Percentiles rank a stretch among this genome's conserved stretches.
Evolutionary conservation across 2,113 vertebrate genomes (phyloP).

Genomic region (Halichoeres trimaculatus): DNA sequence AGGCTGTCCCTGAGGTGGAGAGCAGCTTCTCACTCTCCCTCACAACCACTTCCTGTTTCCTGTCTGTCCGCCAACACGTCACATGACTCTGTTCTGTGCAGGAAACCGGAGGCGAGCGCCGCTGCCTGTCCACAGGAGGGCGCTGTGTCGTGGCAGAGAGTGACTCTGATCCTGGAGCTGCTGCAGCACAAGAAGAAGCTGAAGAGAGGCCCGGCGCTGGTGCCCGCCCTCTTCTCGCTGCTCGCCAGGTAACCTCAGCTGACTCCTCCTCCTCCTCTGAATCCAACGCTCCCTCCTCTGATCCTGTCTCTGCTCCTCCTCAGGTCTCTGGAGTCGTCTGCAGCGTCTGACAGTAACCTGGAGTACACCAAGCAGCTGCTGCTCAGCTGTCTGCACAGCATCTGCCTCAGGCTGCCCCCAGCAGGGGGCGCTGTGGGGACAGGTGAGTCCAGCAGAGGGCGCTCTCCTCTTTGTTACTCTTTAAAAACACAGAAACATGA

Average conservation of each 20-base stretch:
- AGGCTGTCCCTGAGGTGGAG: conserved; percentile 86
- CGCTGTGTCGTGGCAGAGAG: conserved; percentile 87
- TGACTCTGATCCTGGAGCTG: conserved; percentile 93
- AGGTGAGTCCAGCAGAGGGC: conserved; percentile 16
- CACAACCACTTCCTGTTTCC: no score
- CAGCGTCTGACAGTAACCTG: conserved; percentile 78
- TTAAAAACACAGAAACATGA: no score
- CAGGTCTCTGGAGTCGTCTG: conserved; percentile 87
- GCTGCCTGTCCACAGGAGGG: conserved; percentile 65
- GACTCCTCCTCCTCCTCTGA: no score
- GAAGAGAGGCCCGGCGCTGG: conserved; percentile 84
- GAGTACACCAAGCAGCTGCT: conserved; percentile 97
- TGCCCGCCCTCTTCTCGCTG: conserved; percentile 90
- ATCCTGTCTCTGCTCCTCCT: neutral
- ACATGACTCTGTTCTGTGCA: conserved; percentile 49
- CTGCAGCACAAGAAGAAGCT: conserved; percentile 98
- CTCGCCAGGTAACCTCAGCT: conserved; percentile 93
- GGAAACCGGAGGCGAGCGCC: conserved; percentile 82
- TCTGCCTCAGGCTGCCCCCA: conserved; percentile 88
- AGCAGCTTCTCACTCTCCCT: neutral
- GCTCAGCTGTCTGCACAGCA: conserved; percentile 90
- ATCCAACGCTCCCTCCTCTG: no score
- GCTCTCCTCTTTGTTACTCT: no score
- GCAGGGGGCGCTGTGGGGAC: conserved; percentile 62
- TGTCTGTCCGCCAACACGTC: no score